Evolutionary conservation across 1,140 invertebrate genomes (phyloP), one percentile per base, ranked within the genome.

Genomic region (Armadillidium nasatum): DNA sequence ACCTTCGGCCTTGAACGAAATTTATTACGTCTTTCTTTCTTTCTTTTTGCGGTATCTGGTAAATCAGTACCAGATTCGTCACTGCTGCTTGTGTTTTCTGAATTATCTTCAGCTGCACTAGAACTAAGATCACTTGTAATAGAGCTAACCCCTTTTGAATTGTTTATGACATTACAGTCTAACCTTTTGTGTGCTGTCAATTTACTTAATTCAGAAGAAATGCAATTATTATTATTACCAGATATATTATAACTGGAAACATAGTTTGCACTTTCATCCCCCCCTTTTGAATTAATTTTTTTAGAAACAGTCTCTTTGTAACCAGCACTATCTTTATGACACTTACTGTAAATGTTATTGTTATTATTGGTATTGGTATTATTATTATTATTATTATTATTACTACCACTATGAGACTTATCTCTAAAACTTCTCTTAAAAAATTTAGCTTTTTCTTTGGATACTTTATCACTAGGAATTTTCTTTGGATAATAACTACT

Each of bases 391-490:
- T 60, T 19, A 15, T 19, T 60, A 15, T 15, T 19, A 15, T 60
- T 60, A 2, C 19, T 60, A 60, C 50, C 11, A 13, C 19, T 60
- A 21, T 77, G 87, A 72, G 86, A 86, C 21, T 87, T 85, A 84
- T 91, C 91, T 83, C 91, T 91, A 73, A 89, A 90, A 81, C 90
- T 91, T 82, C 89, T 87, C 84, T 91, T 88, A 87, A 93, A 93
- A 86, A 93, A 93, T 85, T 92, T 93, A 86, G 92, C 91, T 86
- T 93, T 93, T 85, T 92, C 91, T 86, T 92, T 92, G 70, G 91
- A 92, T 87, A 93, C 92, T 82, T 88, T 88, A 84, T 91, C 91
- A 84, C 88, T 88, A 83, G 45, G 43, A 70, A 80, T 71, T 77
- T 80, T 80, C 76, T 77, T 76, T 73, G 77, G 74, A 46, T 76